Base-by-base conservation (phyloP, 2,888 invertebrate genomes). In the Drosophila pseudotalamancana region DNA sequence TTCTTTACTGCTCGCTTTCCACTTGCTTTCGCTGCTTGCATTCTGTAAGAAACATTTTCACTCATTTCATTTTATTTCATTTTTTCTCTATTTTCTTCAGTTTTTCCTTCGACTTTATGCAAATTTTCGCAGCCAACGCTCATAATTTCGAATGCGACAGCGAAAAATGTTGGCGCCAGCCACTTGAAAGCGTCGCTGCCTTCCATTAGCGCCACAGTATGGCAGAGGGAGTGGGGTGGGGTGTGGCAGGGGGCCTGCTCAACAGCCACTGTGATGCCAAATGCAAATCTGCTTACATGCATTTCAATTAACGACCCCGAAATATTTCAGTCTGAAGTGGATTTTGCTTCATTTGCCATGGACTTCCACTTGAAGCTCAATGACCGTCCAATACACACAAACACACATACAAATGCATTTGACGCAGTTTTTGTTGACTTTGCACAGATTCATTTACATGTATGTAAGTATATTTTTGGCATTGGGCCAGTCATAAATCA, bases 81-180 rank as follows among this genome's bases (percentile, higher is more conserved):
- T 29, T 42, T 42, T 40, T 40, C 23, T 21, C n/a, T n/a, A n/a
- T n/a, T 53, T 61, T 57, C 45, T 40, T 27, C 18, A 32, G 32
- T 61, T 40, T n/a, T 50, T 27, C 42, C 46, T 48, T 64, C 61
- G 50, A 48, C 50, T 80, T 81, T 81, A 84, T 80, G 83, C 83
- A 78, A 83, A 78, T 77, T 74, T 79, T 69, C 71, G 46, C 69
- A 66, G 72, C 59, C 57, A 72, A 56, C 67, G 73, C 69, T 80
- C 84, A 86, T 86, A 86, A 73, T 86, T 86, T 73, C 43, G 23
- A 70, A 69, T 80, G 82, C 80, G 82, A 79, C 80, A 79, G 83
- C 80, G 56, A 86, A 83, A 86, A 60, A 83, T 83, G 78, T 77
- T 83, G 83, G 83, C 86, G 83, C 83, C 83, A 78, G 45, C 43